These are phyloP conservation scores for Ochropleura leucogaster DNA, from an alignment of 2,888 invertebrate genomes.

Conservation along the genomic window DNA sequence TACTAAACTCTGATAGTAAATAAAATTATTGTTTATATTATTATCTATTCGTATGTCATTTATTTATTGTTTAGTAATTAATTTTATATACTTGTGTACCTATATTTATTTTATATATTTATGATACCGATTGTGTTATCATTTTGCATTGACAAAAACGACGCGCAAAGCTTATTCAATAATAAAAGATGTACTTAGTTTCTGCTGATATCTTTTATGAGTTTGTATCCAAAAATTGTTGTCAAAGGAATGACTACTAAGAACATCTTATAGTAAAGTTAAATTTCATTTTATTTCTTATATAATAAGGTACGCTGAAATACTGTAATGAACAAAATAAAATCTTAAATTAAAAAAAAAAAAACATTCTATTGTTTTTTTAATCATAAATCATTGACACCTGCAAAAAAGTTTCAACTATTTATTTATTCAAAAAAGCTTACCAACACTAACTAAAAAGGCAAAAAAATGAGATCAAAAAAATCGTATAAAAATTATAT, in stretches of 20 bases:
- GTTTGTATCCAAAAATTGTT: not conserved
- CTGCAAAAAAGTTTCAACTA: too few species aligned
- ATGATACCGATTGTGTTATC: constrained; percentile 10
- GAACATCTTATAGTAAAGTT: not conserved
- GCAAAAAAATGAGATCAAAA: too few species aligned
- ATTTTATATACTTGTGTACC: constrained; percentile 2
- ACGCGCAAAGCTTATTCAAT: not conserved
- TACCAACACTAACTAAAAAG: too few species aligned
- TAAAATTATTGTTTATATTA: not conserved
- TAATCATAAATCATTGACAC: too few species aligned
- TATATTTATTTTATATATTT: not conserved
- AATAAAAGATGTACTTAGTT: not conserved
- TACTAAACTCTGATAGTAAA: not conserved
- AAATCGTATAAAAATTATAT: not conserved
- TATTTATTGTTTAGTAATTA: not conserved
- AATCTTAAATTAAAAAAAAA: not conserved
- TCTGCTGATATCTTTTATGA: not conserved
- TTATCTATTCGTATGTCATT: not conserved
- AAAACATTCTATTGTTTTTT: too few species aligned
- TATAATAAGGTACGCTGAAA: too few species aligned
- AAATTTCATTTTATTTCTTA: not conserved
- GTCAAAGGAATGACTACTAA: not conserved
- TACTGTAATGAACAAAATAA: too few species aligned
- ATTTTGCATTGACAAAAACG: constrained; percentile 6
- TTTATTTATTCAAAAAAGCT: too few species aligned